These are phyloP conservation scores for Diadophis punctatus DNA, from an alignment of 2,113 vertebrate species.

Conservation along the genomic window DNA sequence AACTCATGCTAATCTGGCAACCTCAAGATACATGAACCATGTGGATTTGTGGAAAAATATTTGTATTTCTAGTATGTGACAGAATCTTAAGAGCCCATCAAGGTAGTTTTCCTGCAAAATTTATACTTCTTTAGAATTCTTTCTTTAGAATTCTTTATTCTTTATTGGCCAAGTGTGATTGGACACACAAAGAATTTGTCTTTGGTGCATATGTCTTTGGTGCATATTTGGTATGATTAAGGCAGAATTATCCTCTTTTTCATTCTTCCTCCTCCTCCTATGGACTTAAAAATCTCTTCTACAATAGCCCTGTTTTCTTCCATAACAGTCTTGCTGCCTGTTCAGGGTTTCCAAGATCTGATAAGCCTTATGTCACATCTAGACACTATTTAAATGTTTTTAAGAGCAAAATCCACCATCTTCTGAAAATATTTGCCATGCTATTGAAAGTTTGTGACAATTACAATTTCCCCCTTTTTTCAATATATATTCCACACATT, in stretches of 20 bases:
- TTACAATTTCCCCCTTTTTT: neutral
- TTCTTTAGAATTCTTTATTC: too few relatives aligned
- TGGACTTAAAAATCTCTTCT: neutral
- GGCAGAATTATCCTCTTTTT: neutral
- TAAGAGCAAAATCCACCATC: neutral
- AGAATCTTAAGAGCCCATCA: neutral
- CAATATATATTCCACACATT: neutral
- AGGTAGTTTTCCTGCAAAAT: neutral
- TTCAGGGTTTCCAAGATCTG: neutral
- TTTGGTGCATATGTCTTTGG: too few relatives aligned
- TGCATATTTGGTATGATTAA: neutral
- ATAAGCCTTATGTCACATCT: neutral
- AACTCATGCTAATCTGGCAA: neutral
- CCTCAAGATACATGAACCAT: neutral
- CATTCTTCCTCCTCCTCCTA: neutral
- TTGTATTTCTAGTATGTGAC: neutral
- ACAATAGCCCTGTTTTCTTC: neutral
- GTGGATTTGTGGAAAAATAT: neutral
- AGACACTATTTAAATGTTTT: neutral
- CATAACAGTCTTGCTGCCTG: neutral
- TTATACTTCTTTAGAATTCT: too few relatives aligned
- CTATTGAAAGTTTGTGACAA: neutral
- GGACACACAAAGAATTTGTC: too few relatives aligned
- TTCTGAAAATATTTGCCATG: neutral
- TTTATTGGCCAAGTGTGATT: too few relatives aligned